phyloP scores from a whole-genome alignment of 2,888 invertebrate species.

The Sarcophaga rosellei region DNA sequence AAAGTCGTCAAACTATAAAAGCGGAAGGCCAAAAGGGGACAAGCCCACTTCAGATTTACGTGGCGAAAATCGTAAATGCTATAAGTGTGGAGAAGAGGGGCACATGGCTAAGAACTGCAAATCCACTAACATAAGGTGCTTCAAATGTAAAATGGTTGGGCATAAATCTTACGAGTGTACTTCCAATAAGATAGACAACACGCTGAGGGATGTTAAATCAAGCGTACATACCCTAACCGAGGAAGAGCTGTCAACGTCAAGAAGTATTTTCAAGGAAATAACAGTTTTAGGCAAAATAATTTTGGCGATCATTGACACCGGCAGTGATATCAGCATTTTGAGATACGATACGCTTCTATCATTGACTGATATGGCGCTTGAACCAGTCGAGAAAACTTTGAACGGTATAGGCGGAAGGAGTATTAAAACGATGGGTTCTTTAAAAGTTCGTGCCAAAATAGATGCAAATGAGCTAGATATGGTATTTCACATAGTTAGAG shows the following conservation, averaged over 20 bases:
- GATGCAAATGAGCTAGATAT: no score
- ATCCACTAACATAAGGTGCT: not conserved
- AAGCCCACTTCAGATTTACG: not conserved
- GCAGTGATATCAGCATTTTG: conserved; percentile 52
- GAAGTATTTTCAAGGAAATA: conserved; percentile 32
- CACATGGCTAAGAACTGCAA: not conserved
- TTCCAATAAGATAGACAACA: no score
- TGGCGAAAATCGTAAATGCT: not conserved
- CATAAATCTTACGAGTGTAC: conserved; percentile 21
- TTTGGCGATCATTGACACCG: conserved; percentile 5
- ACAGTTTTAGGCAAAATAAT: conserved; percentile 1
- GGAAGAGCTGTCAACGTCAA: not conserved
- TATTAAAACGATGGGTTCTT: not conserved
- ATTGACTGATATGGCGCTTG: conserved; percentile 37
- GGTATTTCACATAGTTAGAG: no score
- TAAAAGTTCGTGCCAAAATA: not conserved
- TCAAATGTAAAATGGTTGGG: not conserved
- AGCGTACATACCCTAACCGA: no score
- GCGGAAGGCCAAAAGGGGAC: not conserved
- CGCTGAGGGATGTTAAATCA: no score
- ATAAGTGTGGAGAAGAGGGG: not conserved
- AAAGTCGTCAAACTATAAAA: conserved; percentile 13
- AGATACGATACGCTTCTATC: conserved; percentile 47
- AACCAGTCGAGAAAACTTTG: conserved; percentile 28
- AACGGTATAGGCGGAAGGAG: conserved; percentile 45